Evolutionary conservation across 2,797 vertebrate genomes (phyloP).

Genomic region (Heteromormyrus szaboi): DNA sequence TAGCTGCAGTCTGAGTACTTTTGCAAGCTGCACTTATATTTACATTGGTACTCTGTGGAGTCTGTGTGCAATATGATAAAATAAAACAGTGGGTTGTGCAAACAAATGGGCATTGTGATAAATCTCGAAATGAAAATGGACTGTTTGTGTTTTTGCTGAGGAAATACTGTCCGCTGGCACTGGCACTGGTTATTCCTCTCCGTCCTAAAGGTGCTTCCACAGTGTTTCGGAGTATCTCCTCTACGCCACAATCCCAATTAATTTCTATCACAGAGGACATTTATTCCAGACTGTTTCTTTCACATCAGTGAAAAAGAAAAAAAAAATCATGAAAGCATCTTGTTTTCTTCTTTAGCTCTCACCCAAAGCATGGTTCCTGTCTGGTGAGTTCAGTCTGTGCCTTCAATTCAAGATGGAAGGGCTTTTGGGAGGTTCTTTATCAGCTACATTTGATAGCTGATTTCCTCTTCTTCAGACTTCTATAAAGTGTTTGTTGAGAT

Average conservation of each 20-base stretch:
- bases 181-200: neutral
- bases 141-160: neutral
- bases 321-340: neutral
- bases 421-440: neutral
- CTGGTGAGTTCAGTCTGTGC: neutral
- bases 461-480: neutral
- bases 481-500: neutral
- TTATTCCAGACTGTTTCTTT: neutral
- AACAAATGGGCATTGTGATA: neutral
- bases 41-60: neutral
- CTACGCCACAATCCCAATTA: neutral
- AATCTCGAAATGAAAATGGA: neutral
- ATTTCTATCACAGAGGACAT: neutral
- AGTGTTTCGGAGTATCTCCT: neutral
- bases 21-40: neutral
- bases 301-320: neutral
- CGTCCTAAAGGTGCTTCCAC: neutral
- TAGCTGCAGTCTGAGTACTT: neutral
- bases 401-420: neutral
- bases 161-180: neutral
- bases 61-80: neutral
- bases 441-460: neutral
- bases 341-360: neutral
- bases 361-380: neutral
- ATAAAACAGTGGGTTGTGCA: neutral